phyloP scores from a whole-genome alignment of 2,797 vertebrate species.

The Brachyalestes nurse region DNA sequence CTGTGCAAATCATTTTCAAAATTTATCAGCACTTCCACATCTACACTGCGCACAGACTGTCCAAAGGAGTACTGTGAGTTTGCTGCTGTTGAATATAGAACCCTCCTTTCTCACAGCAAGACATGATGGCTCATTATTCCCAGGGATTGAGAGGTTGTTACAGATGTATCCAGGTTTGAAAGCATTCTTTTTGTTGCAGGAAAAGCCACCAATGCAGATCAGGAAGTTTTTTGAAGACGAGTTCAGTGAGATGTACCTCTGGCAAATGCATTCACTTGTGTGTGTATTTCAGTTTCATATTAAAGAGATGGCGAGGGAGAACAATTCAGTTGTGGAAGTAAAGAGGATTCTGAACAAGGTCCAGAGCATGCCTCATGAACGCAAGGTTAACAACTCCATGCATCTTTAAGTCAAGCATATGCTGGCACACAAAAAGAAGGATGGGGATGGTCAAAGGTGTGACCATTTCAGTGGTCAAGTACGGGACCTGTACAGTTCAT shows the following conservation, averaged over 20 bases:
- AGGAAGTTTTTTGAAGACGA: constrained; percentile 33
- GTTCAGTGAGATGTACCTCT: constrained; percentile 52
- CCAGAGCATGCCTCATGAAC: constrained; percentile 44
- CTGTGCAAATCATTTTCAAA: too few species aligned
- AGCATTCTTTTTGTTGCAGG: constrained; percentile 52
- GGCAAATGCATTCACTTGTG: not conserved
- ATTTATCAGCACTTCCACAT: too few species aligned
- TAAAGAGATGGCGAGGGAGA: constrained; percentile 46
- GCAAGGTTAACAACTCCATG: constrained; percentile 46
- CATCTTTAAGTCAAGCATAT: constrained; percentile 52
- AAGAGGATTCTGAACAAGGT: constrained; percentile 37
- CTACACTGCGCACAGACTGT: too few species aligned
- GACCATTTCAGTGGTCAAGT: constrained; percentile 54
- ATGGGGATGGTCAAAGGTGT: constrained; percentile 42
- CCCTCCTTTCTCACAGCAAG: too few species aligned
- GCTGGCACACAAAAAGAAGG: constrained; percentile 44
- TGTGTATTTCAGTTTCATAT: constrained; percentile 40
- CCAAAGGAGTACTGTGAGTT: too few species aligned
- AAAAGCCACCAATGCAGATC: constrained; percentile 35
- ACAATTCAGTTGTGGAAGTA: constrained; percentile 50
- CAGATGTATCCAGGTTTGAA: constrained; percentile 57
- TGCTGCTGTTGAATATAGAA: too few species aligned
- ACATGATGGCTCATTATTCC: constrained; percentile 38
- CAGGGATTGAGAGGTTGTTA: constrained; percentile 45
- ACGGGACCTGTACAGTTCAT: constrained; percentile 49